These are phyloP conservation scores for Myiotriccus ornatus DNA, from an alignment of 2,797 vertebrate species.

Conservation along the genomic window DNA sequence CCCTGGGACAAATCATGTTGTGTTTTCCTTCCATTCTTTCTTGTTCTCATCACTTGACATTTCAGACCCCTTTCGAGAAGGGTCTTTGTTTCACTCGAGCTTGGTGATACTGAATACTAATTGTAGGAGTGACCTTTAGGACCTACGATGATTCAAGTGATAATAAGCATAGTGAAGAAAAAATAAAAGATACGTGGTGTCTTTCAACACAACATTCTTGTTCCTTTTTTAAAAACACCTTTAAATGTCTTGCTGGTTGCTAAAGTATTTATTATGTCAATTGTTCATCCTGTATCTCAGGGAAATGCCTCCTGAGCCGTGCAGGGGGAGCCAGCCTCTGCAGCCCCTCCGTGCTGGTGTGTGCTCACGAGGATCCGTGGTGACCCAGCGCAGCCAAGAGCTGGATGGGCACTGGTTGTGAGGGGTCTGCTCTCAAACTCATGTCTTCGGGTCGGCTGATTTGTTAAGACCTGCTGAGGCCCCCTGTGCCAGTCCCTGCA, in stretches of 20 bases:
- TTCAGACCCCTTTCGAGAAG: neutral
- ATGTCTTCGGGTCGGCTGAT: neutral
- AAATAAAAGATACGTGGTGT: neutral
- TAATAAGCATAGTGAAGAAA: neutral
- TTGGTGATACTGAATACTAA: neutral
- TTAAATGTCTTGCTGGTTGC: neutral
- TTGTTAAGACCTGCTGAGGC: neutral
- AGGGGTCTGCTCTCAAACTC: neutral
- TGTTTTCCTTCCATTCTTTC: neutral
- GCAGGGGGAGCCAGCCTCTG: neutral
- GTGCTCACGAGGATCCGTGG: rapidly evolving
- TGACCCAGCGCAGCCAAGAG: neutral
- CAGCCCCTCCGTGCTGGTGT: neutral
- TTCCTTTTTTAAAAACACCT: neutral
- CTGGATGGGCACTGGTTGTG: neutral
- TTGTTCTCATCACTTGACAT: neutral
- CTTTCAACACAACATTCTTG: neutral
- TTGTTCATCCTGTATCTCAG: rapidly evolving
- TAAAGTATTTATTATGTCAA: neutral
- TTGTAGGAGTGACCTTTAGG: neutral
- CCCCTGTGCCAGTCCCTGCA: rapidly evolving
- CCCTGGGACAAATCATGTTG: neutral
- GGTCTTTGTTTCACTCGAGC: neutral
- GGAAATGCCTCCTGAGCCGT: neutral
- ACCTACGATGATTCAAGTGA: neutral